Percentiles rank a stretch among this genome's conserved stretches.
These are phyloP conservation scores for Melanotaenia nigrans DNA, from an alignment of 2,797 vertebrate species.

Conservation along the genomic window DNA sequence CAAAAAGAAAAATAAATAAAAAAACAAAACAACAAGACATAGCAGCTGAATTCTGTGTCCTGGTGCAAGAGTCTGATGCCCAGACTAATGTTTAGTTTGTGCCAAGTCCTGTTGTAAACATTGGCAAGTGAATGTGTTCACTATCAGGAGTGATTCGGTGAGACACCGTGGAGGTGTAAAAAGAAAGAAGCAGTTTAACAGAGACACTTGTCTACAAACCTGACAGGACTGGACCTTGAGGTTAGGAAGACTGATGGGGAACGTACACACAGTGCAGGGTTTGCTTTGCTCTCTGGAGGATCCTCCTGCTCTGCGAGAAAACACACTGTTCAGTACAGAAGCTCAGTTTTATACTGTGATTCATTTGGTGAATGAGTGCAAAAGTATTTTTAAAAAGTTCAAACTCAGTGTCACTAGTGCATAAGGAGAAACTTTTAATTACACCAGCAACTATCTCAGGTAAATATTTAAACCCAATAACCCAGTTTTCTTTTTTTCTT, in stretches of 20 bases:
- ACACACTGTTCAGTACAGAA: neutral
- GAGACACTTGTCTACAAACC: slow-evolving; percentile 1
- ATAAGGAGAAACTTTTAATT: neutral
- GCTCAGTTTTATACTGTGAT: slow-evolving; percentile 1
- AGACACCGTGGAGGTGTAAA: slow-evolving; percentile 31
- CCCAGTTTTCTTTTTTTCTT: too few relatives aligned
- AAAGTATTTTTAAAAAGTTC: neutral
- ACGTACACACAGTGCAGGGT: neutral
- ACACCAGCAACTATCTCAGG: too few relatives aligned
- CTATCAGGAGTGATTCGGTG: slow-evolving; percentile 42
- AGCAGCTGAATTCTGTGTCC: slow-evolving; percentile 24
- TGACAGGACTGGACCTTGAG: slow-evolving; percentile 6
- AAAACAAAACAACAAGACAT: neutral
- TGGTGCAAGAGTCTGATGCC: slow-evolving; percentile 25
- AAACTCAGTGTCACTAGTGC: neutral
- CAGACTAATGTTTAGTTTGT: slow-evolving; percentile 35
- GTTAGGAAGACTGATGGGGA: neutral
- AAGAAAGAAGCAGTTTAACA: slow-evolving; percentile 12
- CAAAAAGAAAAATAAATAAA: slow-evolving; percentile 1
- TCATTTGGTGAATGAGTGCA: neutral
- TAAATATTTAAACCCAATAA: too few relatives aligned
- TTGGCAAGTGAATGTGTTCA: slow-evolving; percentile 27
- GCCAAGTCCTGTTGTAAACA: slow-evolving; percentile 45
- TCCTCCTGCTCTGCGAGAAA: neutral
- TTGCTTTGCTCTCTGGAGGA: neutral